Base-by-base conservation (phyloP, 2,888 invertebrate species). In the Aphidoletes aphidimyza region DNA sequence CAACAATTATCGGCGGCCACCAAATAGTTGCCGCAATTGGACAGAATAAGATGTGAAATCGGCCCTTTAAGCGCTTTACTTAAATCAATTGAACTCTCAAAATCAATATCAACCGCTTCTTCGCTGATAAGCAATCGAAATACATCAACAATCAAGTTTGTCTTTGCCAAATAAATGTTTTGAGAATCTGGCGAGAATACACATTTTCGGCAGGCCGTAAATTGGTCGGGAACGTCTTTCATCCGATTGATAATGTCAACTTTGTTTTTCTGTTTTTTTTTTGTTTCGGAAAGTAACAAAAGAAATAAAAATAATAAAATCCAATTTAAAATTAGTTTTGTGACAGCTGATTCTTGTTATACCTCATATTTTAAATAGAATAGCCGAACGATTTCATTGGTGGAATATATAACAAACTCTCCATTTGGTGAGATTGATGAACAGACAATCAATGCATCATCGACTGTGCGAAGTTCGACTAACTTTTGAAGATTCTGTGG, bases 391-490 rank as follows among this genome's bases (percentile, higher is more conserved):
- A 93, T 90, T 84, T 89, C 91, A 37, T 91, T 90, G 0, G 95
- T 96, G 0, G 96, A 94, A 88, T 95, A 96, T 8, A 94, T 93
- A 30, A 97, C 91, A 90, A 93, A 93, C 86, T 92, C 91, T 0
- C 94, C 95, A 88, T 94, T 92, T 1, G 92, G 92, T 5, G 95
- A 95, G 8, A 97, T 90, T 17, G 93, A 92, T 86, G 93, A 93
- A 86, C 94, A 94, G 8, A 93, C 90, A 39, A 97, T 93, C n/a
- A 91, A 91, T 87, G 94, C 94, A 1, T 92, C 91, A 17, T 91
- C 90, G 87, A 93, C 92, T 6, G 94, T 92, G 86, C 93, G 92
- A 42, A 97, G 88, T 85, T 94, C 91, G 0, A 96, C 89, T 47
- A 97, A 88, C 88, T 95, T 95, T 54, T 93, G 90, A 0, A 95